phyloP scores from a whole-genome alignment of 1,140 invertebrate genomes.

The Solenopsis invicta region DNA sequence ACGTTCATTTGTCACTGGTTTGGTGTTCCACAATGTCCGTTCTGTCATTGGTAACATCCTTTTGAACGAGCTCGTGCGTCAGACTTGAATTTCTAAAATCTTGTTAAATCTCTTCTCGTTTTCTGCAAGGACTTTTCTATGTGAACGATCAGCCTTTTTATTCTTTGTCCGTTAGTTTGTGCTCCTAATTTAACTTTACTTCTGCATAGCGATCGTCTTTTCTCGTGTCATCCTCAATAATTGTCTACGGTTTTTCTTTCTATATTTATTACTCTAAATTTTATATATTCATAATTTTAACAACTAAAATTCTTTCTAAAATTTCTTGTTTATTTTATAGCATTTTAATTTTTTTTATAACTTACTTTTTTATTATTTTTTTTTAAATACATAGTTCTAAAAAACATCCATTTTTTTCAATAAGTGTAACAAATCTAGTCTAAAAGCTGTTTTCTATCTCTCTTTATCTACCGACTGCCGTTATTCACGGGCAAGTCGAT shows the following conservation, averaged over 20 bases:
- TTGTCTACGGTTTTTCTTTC: background rate
- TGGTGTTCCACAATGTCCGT: constrained; percentile 24
- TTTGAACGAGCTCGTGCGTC: constrained; percentile 26
- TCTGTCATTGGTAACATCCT: constrained; percentile 38
- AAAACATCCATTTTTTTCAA: background rate
- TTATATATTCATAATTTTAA: background rate
- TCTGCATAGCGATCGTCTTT: background rate
- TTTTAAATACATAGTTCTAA: background rate
- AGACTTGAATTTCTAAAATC: constrained; percentile 18
- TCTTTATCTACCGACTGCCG: constrained; percentile 32
- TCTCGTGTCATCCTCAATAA: background rate
- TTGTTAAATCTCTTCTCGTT: background rate
- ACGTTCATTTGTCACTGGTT: constrained; percentile 60
- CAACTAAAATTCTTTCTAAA: background rate
- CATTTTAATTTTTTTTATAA: background rate
- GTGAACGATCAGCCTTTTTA: constrained; percentile 23
- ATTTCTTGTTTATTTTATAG: background rate
- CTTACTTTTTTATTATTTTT: background rate
- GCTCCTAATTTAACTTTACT: constrained; percentile 37
- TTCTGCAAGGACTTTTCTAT: constrained; percentile 15
- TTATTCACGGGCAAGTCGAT: constrained; percentile 60
- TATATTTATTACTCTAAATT: background rate
- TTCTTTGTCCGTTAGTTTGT: background rate
- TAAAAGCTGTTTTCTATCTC: constrained; percentile 2
- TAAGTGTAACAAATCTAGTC: constrained; percentile 10